Evolutionary conservation across 1,140 invertebrate genomes (phyloP).

Genomic region (Drosophila mauritiana): DNA sequence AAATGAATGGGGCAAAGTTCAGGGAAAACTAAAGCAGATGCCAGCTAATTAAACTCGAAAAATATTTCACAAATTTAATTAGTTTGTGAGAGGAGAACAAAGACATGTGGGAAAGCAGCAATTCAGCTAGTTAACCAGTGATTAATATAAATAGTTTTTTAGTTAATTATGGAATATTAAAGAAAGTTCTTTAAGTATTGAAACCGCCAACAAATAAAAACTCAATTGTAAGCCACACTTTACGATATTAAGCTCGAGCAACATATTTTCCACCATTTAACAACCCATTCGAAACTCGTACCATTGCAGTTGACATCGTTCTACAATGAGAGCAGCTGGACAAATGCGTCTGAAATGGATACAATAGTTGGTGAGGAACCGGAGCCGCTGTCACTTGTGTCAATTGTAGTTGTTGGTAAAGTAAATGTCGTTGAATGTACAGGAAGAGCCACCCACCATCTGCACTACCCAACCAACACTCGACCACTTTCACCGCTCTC

Average conservation of each 20-base stretch:
- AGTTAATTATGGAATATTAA: too few relatives aligned
- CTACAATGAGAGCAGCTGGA: conserved; percentile 84
- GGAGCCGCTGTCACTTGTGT: conserved; percentile 89
- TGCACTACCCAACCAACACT: conserved; percentile 8
- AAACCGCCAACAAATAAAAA: not conserved
- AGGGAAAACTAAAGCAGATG: conserved; percentile 11
- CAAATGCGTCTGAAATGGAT: conserved; percentile 84
- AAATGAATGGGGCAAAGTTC: conserved; percentile 11
- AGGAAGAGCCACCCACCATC: conserved; percentile 32
- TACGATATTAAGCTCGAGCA: not conserved
- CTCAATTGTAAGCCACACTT: not conserved
- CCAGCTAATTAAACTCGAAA: conserved; percentile 32
- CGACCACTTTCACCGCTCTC: conserved; percentile 16
- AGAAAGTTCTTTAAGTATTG: too few relatives aligned
- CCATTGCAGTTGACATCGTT: conserved; percentile 78
- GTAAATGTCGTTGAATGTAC: conserved; percentile 85
- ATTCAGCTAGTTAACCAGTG: too few relatives aligned
- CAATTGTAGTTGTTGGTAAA: conserved; percentile 90
- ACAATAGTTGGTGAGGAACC: conserved; percentile 88
- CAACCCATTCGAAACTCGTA: conserved; percentile 1
- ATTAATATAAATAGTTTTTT: not conserved
- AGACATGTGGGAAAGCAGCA: conserved; percentile 9
- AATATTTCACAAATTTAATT: conserved; percentile 60
- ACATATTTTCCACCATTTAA: not conserved
- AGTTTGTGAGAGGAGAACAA: conserved; percentile 35